Conservation (phyloP, 2,888 invertebrate genomes). For the Cheilosia pagana region DNA sequence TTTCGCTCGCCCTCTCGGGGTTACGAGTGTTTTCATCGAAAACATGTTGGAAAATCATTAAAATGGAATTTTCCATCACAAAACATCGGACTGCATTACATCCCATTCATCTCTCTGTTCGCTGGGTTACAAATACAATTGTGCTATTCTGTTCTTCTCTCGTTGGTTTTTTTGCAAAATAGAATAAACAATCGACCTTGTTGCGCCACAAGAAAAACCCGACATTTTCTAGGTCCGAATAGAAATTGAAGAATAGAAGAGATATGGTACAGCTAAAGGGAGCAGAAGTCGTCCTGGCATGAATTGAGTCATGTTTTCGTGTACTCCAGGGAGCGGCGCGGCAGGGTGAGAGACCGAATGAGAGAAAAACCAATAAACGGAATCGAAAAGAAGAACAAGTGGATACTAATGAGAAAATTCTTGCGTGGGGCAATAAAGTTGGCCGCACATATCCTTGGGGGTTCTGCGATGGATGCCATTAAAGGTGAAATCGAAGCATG, state of each 20-base stretch:
- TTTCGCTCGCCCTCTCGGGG: slow-evolving; percentile 16
- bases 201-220: slow-evolving; percentile 27
- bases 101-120: slow-evolving; percentile 17
- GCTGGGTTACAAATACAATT: slow-evolving; percentile 28
- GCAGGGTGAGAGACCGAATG: neutral
- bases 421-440: slow-evolving; percentile 55
- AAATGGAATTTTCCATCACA: slow-evolving; percentile 50
- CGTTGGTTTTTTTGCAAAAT: slow-evolving; percentile 13
- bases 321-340: slow-evolving; percentile 31
- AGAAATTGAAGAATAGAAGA: slow-evolving; percentile 30
- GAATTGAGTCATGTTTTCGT: slow-evolving; percentile 66
- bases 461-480: slow-evolving; percentile 34
- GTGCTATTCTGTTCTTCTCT: neutral
- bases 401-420: slow-evolving; percentile 64
- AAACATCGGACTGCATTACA: slow-evolving; percentile 24
- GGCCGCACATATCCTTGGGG: slow-evolving; percentile 24
- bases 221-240: slow-evolving; percentile 25
- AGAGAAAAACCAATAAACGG: slow-evolving; percentile 59
- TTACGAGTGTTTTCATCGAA: slow-evolving; percentile 52
- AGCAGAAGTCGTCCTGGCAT: slow-evolving; percentile 33
- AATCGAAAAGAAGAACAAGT: slow-evolving; percentile 48
- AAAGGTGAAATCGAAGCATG: slow-evolving; percentile 47
- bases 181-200: slow-evolving; percentile 68
- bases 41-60: slow-evolving; percentile 70
- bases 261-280: slow-evolving; percentile 25